Base-by-base conservation (phyloP, 2,113 vertebrate species). In the Choloepus hoffmanni region DNA sequence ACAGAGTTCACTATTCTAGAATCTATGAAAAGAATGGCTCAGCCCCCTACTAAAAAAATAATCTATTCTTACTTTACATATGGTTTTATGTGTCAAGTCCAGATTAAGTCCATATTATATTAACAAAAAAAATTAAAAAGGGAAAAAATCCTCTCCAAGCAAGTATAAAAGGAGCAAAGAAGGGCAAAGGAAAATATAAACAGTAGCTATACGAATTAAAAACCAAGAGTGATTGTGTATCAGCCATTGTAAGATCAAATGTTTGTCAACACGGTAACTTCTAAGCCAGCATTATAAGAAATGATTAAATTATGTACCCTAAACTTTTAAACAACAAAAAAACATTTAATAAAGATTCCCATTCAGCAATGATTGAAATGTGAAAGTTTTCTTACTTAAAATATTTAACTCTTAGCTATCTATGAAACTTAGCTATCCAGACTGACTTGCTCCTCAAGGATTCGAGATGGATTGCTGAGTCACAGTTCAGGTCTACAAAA, bases 301-400 rank as follows among this genome's bases (percentile, higher is more conserved):
- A 62, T 76, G 43, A 40, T 67, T 89, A 67, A 85, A 85, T 12
- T 14, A 40, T 53, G 79, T 55, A 48, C 21, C 84, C 24, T 76
- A 70, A 70, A 24, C 19, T 92, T 89, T 81, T 92, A 79, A 28
- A 55, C 89, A 94, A 36, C 36, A 62, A 81, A 92, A 92, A 88
- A n/a, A 78, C 48, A 4, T 88, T 83, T 72, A 87, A 78, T 73
- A 79, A 90, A 76, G 33, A 53, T 16, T 79, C n/a, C 18, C 36
- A 14, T 72, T 93, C 33, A 84, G 21, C 67, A 91, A 33, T 90
- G 19, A 67, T 30, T 87, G 12, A 84, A 70, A 63, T 72, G 36
- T 63, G 83, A 45, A 93, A 30, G 15, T 43, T 24, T 78, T 5
- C 58, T 2, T 63, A 19, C 15, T 82, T 76, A 82, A 81, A 82